Evolutionary conservation across 2,888 invertebrate genomes (phyloP), one percentile per base, ranked within the genome.

Genomic region (Quadroppia sp.): DNA sequence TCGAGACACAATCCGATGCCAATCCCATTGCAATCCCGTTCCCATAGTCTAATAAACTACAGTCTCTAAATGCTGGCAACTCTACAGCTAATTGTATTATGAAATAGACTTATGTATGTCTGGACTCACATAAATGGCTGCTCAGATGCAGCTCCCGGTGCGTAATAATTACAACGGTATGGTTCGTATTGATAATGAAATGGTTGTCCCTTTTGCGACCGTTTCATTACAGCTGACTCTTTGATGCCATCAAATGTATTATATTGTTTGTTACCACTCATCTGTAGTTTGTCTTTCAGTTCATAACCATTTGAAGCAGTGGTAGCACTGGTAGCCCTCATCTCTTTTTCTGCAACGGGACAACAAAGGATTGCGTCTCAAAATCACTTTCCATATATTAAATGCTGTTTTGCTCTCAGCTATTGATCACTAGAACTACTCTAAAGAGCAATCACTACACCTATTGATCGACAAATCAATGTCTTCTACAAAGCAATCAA

Each of bases 301-400:
- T 40, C 67, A 67, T 36, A 36, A 40, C 40, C 67, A 67, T 67
- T 67, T 11, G 56, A 6, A 36, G 67, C 40, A 17, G 40, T 32
- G 36, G 20, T 36, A 17, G 67, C 42, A 36, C 17, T 42, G 32
- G 25, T 56, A 25, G 67, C 67, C 67, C 67, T 67, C 67, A 67
- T 67, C 67, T 67, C 67, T 67, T 67, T 67, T 67, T 67, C 67
- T 67, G 67, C 67, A 67, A 67, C 40, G 67, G 67, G 67, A 67
- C 67, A 67, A 40, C 36, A 67, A 67, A 42, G 23, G 67, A 67
- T 67, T 67, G 67, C 67, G 67, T 67, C 67, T 67, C 67, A 56
- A 67, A 32, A 30, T 32, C 32, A 32, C 17, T 67, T 67, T 67
- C 13, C 36, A 20, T 42, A n/a, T 67, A 15, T 64, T 67, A 17